Conservation (phyloP, 2,797 vertebrate genomes). For the Nyctibius grandis region DNA sequence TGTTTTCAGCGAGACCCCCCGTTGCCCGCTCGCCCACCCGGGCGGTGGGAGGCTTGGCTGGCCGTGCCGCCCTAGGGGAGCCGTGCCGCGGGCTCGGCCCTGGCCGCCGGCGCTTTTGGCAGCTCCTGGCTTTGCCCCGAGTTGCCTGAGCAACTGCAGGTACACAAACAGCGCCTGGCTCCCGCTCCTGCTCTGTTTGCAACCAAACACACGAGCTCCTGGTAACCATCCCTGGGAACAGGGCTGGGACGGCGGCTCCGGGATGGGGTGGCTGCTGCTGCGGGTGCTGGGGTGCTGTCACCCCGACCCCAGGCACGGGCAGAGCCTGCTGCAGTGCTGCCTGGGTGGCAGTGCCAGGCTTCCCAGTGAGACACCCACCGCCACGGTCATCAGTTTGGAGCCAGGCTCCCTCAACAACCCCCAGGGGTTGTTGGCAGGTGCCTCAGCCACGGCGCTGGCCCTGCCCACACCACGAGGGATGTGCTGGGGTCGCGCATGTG, state of each 20-base stretch:
- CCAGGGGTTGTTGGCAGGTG: neutral
- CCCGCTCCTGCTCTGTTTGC: constrained; percentile 71
- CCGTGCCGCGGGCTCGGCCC: neutral
- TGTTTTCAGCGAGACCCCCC: neutral
- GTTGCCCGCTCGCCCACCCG: neutral
- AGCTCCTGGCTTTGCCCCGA: constrained; percentile 29
- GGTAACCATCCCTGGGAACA: constrained; percentile 72
- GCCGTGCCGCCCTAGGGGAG: neutral
- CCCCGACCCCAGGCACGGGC: rapidly evolving
- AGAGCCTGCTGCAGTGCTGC: neutral
- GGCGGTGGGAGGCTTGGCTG: neutral
- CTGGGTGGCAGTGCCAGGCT: neutral
- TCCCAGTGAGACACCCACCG: neutral
- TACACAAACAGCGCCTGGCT: constrained; percentile 78
- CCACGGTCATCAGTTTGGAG: rapidly evolving
- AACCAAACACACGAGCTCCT: constrained; percentile 77
- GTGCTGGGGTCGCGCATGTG: neutral
- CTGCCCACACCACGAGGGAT: rapidly evolving
- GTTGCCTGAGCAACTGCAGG: constrained; percentile 70
- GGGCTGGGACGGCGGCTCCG: neutral
- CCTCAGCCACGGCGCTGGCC: neutral
- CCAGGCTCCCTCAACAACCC: neutral
- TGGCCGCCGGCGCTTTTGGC: neutral
- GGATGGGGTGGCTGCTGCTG: no score
- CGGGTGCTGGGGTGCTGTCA: neutral